These are phyloP conservation scores for Mnemiopsis leidyi DNA, from an alignment of 37 sponge, comb jelly and placozoan species.

Conservation along the genomic window DNA sequence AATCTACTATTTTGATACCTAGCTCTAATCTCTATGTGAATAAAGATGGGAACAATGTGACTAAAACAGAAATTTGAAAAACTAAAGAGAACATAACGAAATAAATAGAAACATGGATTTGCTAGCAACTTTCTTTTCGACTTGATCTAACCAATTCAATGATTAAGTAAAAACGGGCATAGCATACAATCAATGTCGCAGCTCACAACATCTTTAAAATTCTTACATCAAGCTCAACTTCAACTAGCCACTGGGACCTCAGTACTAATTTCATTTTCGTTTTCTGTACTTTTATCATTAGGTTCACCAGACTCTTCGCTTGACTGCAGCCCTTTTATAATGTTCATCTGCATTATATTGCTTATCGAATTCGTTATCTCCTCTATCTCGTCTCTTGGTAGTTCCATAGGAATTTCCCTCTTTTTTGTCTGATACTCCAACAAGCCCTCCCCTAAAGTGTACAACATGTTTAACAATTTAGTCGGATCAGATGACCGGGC, in stretches of 20 bases:
- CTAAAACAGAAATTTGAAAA: too few relatives aligned
- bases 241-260: not conserved
- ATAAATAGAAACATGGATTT: too few relatives aligned
- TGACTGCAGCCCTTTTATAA: not conserved
- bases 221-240: not conserved
- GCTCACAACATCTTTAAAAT: too few relatives aligned
- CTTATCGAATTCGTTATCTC: not conserved
- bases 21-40: too few relatives aligned
- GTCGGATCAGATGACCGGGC: not conserved
- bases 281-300: not conserved
- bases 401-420: conserved; percentile 11
- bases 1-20: too few relatives aligned
- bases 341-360: not conserved
- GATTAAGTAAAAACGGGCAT: too few relatives aligned
- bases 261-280: not conserved
- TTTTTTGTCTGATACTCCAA: conserved; percentile 4
- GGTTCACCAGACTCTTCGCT: not conserved
- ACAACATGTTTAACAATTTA: not conserved
- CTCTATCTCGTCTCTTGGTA: conserved; percentile 11
- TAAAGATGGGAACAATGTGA: too few relatives aligned
- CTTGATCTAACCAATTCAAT: too few relatives aligned
- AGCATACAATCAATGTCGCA: too few relatives aligned
- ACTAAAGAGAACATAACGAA: too few relatives aligned
- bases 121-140: too few relatives aligned
- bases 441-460: not conserved